Evolutionary conservation across 2,113 vertebrate species (phyloP).

Genomic region (Ciconia maguari): DNA sequence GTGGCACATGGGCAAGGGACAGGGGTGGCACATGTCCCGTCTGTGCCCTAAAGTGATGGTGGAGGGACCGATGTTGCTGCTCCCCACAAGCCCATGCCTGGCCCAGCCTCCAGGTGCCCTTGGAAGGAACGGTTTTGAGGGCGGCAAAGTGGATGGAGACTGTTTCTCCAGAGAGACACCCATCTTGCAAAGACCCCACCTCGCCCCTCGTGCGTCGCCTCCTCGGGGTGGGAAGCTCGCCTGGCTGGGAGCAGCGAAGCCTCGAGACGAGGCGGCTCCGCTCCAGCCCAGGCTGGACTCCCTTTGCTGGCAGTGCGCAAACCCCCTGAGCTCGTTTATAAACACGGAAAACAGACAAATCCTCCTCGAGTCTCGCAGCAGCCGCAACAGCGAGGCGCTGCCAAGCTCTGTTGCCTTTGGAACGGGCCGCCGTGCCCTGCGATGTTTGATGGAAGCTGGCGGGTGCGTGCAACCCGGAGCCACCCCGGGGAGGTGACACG

Average conservation of each 20-base stretch:
- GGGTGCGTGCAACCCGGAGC: rapidly evolving
- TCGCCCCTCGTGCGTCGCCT: rapidly evolving
- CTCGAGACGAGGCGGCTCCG: rapidly evolving
- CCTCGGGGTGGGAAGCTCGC: background rate
- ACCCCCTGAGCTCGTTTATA: background rate
- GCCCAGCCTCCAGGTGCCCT: background rate
- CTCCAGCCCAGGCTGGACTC: background rate
- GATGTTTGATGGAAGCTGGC: background rate
- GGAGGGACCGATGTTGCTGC: rapidly evolving
- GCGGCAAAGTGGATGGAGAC: rapidly evolving
- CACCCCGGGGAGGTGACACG: background rate
- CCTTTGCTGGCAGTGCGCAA: background rate
- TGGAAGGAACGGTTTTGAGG: rapidly evolving
- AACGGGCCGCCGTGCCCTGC: rapidly evolving
- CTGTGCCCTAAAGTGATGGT: background rate
- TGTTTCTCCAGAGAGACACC: background rate
- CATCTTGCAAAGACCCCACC: rapidly evolving
- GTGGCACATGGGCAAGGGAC: background rate
- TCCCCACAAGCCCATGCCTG: rapidly evolving
- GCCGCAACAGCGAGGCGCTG: background rate
- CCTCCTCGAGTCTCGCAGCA: background rate
- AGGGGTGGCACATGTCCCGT: rapidly evolving
- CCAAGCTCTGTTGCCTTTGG: background rate
- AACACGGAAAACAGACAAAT: background rate
- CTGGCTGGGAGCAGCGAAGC: background rate